Conservation (phyloP, 2,888 invertebrate genomes). For the Diaprepes abbreviatus region DNA sequence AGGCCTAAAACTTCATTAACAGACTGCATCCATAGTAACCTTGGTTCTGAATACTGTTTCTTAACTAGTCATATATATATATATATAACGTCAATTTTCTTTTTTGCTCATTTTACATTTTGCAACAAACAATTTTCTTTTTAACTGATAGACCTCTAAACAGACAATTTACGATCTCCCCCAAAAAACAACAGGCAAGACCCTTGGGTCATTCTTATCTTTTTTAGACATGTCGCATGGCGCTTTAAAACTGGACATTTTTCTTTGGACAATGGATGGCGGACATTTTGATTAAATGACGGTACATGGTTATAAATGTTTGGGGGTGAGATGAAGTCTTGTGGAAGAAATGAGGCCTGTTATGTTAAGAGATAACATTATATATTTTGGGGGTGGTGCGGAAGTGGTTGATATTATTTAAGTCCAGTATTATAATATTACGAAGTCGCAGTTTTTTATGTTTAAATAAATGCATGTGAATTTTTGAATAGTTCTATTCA, state of each 20-base stretch:
- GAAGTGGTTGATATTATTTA: slow-evolving; percentile 21
- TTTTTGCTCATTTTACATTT: slow-evolving; percentile 1
- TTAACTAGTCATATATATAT: too few relatives aligned
- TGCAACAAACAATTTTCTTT: background rate
- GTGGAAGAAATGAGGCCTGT: slow-evolving; percentile 44
- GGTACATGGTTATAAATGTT: slow-evolving; percentile 47
- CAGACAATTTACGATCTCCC: slow-evolving; percentile 34
- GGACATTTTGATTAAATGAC: slow-evolving; percentile 49
- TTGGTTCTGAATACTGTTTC: too few relatives aligned
- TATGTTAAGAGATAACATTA: slow-evolving; percentile 43
- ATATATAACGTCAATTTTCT: too few relatives aligned
- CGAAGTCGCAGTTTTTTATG: too few relatives aligned
- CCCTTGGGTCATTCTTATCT: slow-evolving; percentile 44
- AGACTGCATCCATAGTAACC: too few relatives aligned
- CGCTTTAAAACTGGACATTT: slow-evolving; percentile 46
- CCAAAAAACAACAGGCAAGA: slow-evolving; percentile 12
- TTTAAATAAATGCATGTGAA: too few relatives aligned
- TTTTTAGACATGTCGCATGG: slow-evolving; percentile 32
- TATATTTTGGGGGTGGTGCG: slow-evolving; percentile 22
- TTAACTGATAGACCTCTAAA: slow-evolving; percentile 27
- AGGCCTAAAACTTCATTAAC: too few relatives aligned
- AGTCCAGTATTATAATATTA: too few relatives aligned
- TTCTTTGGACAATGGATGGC: slow-evolving; percentile 44
- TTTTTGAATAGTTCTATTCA: too few relatives aligned
- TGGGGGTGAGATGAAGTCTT: slow-evolving; percentile 40